Evolutionary conservation across 2,888 invertebrate genomes (phyloP).

Genomic region (Baronia brevicornis): DNA sequence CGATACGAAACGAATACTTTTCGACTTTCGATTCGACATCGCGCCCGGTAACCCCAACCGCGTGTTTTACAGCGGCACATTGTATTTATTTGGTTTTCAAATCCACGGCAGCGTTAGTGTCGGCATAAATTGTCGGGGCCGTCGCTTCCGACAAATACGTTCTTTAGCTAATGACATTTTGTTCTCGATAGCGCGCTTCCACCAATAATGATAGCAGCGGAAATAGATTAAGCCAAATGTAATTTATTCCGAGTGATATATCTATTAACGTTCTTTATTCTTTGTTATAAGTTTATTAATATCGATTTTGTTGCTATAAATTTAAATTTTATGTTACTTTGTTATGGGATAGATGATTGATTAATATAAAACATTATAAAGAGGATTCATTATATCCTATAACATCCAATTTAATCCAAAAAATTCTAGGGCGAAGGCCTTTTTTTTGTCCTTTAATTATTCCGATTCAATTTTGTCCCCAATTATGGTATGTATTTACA

Average conservation of each 20-base stretch:
- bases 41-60: constrained; percentile 15
- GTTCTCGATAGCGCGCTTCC: constrained; percentile 29
- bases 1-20: not conserved
- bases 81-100: constrained; percentile 55
- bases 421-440: no score
- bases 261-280: not conserved
- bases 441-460: no score
- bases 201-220: constrained; percentile 15
- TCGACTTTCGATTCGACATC: constrained; percentile 3
- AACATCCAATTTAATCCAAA: no score
- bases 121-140: constrained; percentile 56
- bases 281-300: not conserved
- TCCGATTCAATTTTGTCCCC: no score
- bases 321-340: not conserved
- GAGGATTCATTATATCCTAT: no score
- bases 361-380: no score
- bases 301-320: not conserved
- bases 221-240: constrained; percentile 17
- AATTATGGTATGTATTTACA: no score
- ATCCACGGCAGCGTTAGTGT: constrained; percentile 47
- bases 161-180: constrained; percentile 54
- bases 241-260: constrained; percentile 10
- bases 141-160: constrained; percentile 58
- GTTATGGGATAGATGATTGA: no score
- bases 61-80: constrained; percentile 32